phyloP scores from a whole-genome alignment of 2,797 vertebrate genomes.

The Luscinia megarhynchos region DNA sequence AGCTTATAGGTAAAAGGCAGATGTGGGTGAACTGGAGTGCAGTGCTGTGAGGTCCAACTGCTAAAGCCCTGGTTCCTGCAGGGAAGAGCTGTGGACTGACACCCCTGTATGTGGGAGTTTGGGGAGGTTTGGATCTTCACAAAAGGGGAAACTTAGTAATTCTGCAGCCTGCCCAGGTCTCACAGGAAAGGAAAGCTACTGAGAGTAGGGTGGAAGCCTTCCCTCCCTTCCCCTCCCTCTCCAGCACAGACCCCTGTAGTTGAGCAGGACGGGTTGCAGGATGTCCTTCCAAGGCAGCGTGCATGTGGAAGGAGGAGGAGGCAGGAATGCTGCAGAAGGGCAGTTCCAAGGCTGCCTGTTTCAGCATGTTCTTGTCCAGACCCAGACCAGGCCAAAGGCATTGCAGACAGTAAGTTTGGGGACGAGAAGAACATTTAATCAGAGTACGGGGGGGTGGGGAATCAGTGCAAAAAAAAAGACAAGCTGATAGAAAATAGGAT shows the following conservation, averaged over 20 bases:
- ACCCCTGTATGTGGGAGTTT: rapidly evolving
- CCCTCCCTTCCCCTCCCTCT: neutral
- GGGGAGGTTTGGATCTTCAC: neutral
- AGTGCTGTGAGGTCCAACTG: neutral
- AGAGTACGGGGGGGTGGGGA: neutral
- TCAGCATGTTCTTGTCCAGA: neutral
- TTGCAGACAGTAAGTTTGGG: neutral
- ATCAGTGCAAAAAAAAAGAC: neutral
- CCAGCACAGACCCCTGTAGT: neutral
- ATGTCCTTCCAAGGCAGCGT: neutral
- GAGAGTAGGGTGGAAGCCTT: neutral
- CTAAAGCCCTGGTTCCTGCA: neutral
- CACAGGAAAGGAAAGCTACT: neutral
- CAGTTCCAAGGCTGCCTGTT: neutral
- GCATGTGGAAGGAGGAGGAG: neutral
- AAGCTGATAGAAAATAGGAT: neutral
- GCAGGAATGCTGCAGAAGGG: neutral
- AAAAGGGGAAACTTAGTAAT: neutral
- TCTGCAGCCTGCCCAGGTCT: neutral
- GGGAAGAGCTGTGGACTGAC: rapidly evolving
- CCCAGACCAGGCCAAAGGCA: neutral
- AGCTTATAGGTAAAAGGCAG: neutral
- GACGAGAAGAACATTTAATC: neutral
- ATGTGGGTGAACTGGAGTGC: neutral
- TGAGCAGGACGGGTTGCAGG: neutral